Base-by-base conservation (phyloP, 2,888 invertebrate genomes). In the Napeogenes inachia region DNA sequence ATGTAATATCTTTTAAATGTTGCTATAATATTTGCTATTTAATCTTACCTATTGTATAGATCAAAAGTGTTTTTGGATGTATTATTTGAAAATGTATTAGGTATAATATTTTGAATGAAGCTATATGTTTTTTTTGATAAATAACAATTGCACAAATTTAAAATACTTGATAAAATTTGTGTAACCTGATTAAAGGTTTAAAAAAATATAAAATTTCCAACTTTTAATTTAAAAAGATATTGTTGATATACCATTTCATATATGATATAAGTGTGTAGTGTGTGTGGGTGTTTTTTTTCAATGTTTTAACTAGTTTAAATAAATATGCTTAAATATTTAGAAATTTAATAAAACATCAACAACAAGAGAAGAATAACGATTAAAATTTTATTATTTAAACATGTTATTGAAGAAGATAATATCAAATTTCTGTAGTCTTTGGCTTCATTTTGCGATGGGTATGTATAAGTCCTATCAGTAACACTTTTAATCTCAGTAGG, bases 401-500 rank as follows among this genome's bases (percentile, higher is more conserved):
- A 45, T 77, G 72, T 32, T 53, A 69, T 74, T 57, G 82, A 77
- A 59, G 88, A 80, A 21, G 73, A 68, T 61, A 78, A 79, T 68
- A 89, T 86, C 67, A 89, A 78, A 74, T 90, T 90, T 69, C 89
- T 85, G 67, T 88, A 90, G 80, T 90, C 89, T 73, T 89, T 90
- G 3, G 89, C 89, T 72, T 90, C 92, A 62, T 92, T 91, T 69
- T 92, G 93, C 46, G 92, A 87, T 4, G 92, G 92, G 73, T 92
- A 85, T 54, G 89, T 90, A 68, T 89, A 90, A 3, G 89, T 90
- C 62, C 87, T 80, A 68, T 93, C 93, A 30, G 93, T 93, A 56
- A 93, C 92, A 73, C 91, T 93, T 73, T 92, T 92, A n/a, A 92
- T 82, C 59, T 92, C 92, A 66, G 91, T 92, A 60, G 93, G 92